phyloP scores from a whole-genome alignment of 37 sponge, comb jelly and placozoan genomes.

The Axinella damicornis region DNA sequence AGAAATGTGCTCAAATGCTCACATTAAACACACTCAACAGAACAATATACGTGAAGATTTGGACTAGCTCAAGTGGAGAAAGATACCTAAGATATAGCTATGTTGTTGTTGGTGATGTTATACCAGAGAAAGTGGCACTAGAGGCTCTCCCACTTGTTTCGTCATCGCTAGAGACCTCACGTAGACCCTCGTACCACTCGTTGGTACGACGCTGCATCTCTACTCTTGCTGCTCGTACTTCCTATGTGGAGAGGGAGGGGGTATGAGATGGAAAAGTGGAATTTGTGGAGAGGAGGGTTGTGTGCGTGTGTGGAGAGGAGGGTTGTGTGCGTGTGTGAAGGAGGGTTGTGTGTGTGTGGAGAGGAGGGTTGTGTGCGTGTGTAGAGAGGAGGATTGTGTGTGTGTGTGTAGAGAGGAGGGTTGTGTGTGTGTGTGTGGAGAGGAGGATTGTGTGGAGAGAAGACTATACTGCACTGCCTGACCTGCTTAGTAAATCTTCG shows the following conservation, averaged over 20 bases:
- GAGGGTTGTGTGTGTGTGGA: background rate
- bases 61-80: too few species aligned
- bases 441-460: too few species aligned
- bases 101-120: background rate
- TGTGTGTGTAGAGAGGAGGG: too few species aligned
- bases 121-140: background rate
- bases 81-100: too few species aligned
- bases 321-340: background rate
- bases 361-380: too few species aligned
- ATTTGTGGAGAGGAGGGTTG: background rate
- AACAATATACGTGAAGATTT: too few species aligned
- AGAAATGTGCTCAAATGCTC: too few species aligned
- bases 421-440: conserved; percentile 1
- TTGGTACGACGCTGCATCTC: conserved; percentile 81
- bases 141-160: background rate
- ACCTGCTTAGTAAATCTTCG: conserved; percentile 70
- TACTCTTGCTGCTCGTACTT: conserved; percentile 70
- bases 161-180: conserved; percentile 52
- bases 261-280: background rate
- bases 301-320: background rate
- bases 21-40: too few species aligned
- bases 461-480: too few species aligned
- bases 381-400: background rate
- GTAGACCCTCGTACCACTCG: conserved; percentile 79
- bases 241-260: conserved; percentile 31